Conservation (phyloP, 2,113 vertebrate species). For the Cebus imitator region DNA sequence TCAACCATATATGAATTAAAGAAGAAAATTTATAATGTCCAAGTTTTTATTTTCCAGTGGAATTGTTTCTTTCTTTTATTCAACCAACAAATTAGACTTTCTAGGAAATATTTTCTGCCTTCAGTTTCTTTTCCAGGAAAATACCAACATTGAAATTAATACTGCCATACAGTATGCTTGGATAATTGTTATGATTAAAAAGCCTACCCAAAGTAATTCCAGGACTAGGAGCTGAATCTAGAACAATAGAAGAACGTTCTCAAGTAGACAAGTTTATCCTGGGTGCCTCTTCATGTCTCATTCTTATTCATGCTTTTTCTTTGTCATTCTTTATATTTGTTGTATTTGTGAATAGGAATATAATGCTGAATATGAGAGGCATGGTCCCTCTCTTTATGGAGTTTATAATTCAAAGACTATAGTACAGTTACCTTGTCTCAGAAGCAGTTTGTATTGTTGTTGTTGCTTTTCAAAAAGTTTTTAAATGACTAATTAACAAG, state of each 20-base stretch:
- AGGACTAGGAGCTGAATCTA: neutral
- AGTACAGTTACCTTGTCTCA: neutral
- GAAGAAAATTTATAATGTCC: neutral
- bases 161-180: neutral
- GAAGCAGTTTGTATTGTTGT: neutral
- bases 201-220: neutral
- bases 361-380: neutral
- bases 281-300: neutral
- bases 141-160: neutral
- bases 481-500: neutral
- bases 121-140: neutral
- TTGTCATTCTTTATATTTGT: constrained; percentile 4
- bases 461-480: neutral
- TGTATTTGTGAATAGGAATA: neutral
- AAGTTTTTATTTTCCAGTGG: neutral
- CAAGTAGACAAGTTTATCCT: neutral
- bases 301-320: neutral
- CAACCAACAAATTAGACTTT: neutral
- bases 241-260: neutral
- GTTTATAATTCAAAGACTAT: neutral
- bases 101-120: neutral
- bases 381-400: neutral
- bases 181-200: neutral
- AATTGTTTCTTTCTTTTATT: neutral
- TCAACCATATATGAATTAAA: neutral